Evolutionary conservation across 2,797 vertebrate genomes (phyloP).

Genomic region (Oryzias dopingdopingensis): DNA sequence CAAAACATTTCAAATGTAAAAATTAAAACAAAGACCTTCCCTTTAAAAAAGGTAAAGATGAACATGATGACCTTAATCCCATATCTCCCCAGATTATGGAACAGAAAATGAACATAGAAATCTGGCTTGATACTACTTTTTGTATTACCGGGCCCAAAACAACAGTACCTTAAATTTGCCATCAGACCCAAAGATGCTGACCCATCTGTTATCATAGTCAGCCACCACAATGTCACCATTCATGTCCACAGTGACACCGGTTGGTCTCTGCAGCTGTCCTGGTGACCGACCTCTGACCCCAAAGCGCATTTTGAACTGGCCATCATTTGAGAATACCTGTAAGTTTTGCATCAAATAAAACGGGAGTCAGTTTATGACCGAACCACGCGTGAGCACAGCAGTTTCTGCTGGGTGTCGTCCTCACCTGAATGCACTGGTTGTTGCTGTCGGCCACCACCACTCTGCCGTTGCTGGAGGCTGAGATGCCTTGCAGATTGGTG

Average conservation of each 20-base stretch:
- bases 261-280: constrained; percentile 93
- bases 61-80: no score
- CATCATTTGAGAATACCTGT: constrained; percentile 93
- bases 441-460: constrained; percentile 98
- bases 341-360: neutral
- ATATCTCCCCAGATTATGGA: no score
- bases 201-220: constrained; percentile 97
- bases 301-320: constrained; percentile 94
- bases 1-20: no score
- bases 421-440: constrained; percentile 96
- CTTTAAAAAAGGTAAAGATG: no score
- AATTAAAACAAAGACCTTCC: no score
- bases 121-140: no score
- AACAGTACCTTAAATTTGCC: constrained; percentile 91
- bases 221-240: constrained; percentile 94
- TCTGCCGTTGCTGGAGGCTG: constrained; percentile 85
- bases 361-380: neutral
- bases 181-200: constrained; percentile 94
- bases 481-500: constrained; percentile 95
- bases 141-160: no score
- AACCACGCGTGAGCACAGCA: neutral
- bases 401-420: constrained; percentile 7
- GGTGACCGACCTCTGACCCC: constrained; percentile 93
- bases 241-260: constrained; percentile 89
- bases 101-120: no score